Base-by-base conservation (phyloP, 1,140 invertebrate species). In the Protaetia brevitarsis region DNA sequence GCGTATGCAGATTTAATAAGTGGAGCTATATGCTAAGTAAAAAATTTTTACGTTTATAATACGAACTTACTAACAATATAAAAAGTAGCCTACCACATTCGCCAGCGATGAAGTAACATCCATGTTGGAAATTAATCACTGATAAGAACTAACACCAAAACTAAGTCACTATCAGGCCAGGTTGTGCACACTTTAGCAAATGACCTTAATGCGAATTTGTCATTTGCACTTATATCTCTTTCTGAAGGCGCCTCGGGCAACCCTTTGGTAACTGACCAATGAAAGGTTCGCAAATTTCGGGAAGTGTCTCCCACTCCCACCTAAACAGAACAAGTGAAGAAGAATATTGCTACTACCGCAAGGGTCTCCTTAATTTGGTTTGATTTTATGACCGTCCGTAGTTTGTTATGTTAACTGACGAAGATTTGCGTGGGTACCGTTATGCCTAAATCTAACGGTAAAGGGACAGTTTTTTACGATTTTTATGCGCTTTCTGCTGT, bases 211-310 rank as follows among this genome's bases (percentile, higher is more conserved):
- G 26, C 56, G 56, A 58, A 58, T 28, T 58, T 45, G 37, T 45
- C 37, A 58, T 58, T 58, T 30, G 23, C 28, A 58, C 23, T 58
- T 58, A 58, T 58, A 30, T 45, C 3, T 6, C 4, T 58, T 58
- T 58, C 23, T n/a, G 28, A 28, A 58, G 28, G 23, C 29, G 56
- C 56, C 28, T 30, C 2, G 21, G 56, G 56, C 56, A 58, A 58
- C 56, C 56, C 56, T 58, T 58, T 58, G 23, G 2, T n/a, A 1
- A n/a, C 21, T 30, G 56, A 58, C 56, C 56, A 58, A 58, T 58
- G 23, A 19, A 16, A 57, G 23, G 37, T 45, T 58, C 56, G 28
- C 56, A 58, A 58, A 58, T 58, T 58, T 28, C 23, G 56, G 21
- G 56, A 58, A 58, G 23, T 58, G 21, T 28, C 56, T 58, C 56